Percentiles rank a stretch among this genome's conserved stretches.
Evolutionary conservation across 2,888 invertebrate species (phyloP).

Genomic region (Oithona nana): DNA sequence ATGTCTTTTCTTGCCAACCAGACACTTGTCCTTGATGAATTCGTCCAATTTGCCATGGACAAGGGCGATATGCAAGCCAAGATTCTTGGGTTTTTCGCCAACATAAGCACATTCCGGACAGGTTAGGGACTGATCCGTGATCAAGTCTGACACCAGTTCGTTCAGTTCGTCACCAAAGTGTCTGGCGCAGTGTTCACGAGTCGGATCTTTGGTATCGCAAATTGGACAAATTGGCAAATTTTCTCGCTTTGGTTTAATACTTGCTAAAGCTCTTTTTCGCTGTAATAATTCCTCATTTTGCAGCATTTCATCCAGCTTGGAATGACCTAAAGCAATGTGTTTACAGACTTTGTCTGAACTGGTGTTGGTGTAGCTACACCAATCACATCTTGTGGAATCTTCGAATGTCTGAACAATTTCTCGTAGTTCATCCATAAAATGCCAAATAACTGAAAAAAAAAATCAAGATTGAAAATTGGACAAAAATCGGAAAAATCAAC

Average conservation of each 20-base stretch:
- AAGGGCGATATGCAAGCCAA: not conserved
- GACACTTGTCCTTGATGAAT: not conserved
- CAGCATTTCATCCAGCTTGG: not conserved
- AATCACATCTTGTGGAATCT: not conserved
- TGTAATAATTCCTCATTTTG: not conserved
- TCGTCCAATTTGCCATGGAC: not conserved
- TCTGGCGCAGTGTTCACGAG: not conserved
- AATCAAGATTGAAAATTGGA: too few species aligned
- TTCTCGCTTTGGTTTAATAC: not conserved
- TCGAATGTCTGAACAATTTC: not conserved
- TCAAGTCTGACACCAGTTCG: not conserved
- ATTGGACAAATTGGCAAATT: not conserved
- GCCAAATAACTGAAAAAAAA: too few species aligned
- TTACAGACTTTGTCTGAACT: not conserved
- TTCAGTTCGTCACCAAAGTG: constrained; percentile 1
- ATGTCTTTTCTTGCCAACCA: not conserved
- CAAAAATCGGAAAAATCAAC: too few species aligned
- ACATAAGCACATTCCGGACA: not conserved
- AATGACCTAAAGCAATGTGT: not conserved
- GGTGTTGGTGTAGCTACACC: not conserved
- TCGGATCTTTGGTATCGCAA: not conserved
- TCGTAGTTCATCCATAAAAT: not conserved
- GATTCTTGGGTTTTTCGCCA: not conserved
- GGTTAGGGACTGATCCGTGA: not conserved
- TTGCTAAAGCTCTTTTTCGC: not conserved